Evolutionary conservation across 1,140 invertebrate genomes (phyloP), one percentile per base, ranked within the genome.

Genomic region (Limonius californicus): DNA sequence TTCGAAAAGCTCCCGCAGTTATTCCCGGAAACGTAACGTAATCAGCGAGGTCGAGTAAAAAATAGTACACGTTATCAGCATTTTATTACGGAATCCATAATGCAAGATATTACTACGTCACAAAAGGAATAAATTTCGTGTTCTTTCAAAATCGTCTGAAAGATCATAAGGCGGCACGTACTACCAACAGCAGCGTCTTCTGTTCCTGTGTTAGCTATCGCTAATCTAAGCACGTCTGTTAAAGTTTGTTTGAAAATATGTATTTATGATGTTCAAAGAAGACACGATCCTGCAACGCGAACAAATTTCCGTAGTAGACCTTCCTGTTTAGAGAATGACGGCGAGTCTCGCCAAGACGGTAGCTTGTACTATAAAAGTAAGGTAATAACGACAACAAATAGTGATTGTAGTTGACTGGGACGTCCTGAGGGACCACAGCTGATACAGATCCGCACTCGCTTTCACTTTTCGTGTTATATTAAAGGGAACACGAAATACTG

Each of bases 191-290:
- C n/a, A 27, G 4, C 11, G 54, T 55, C 19, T 21, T 23, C 27
- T n/a, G 4, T 19, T 11, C 54, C 4, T 16, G 54, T 4, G 54
- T 32, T 32, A 23, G 54, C 20, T 50, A 50, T 27, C 27, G 18
- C 14, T 55, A 55, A 55, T 23, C 54, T 55, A 32, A 16, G n/a
- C 54, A 55, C 54, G 54, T 32, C 12, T 32, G 54, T 55, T 55
- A 27, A 55, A 27, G 54, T 55, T 55, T 55, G 54, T 27, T 55
- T 55, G n/a, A 55, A 55, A 55, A 55, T 55, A 55, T 55, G 54
- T 55, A 27, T 55, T 50, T 50, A 50, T 50, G 45, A 50, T 50
- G 45, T 50, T 27, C 54, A 23, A 55, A 55, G 27, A 55, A 55
- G 54, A 27, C 21, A 55, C 12, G 54, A 27, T 55, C 45, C 20